Conservation (phyloP, 2,113 vertebrate species). For the Cottus gobio region DNA sequence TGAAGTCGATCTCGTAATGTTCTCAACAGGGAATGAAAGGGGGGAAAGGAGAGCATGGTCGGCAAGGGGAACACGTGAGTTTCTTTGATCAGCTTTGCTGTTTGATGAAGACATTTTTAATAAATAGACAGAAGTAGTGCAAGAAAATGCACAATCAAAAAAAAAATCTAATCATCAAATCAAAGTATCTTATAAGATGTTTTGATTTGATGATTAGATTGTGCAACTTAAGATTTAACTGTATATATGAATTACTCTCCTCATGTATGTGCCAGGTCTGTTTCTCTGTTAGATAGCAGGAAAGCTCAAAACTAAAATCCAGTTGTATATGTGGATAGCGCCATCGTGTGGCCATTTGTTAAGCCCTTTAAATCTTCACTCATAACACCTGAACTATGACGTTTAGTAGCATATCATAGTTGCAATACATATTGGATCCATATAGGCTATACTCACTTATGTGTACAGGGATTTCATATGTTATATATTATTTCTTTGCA, state of each 20-base stretch:
- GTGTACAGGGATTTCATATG: background rate
- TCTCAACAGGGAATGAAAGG: constrained; percentile 83
- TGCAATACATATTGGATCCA: background rate
- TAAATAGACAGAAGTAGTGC: background rate
- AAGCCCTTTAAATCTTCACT: background rate
- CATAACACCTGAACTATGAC: background rate
- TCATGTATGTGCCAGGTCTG: background rate
- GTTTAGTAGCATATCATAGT: background rate
- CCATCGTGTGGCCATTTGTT: constrained; percentile 42
- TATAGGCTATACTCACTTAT: background rate
- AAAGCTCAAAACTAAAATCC: background rate
- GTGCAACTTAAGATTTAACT: background rate
- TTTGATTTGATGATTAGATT: too few relatives aligned
- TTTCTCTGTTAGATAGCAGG: background rate
- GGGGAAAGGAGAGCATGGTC: constrained; percentile 88
- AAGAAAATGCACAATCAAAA: background rate
- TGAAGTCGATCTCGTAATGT: constrained; percentile 25
- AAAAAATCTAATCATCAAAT: background rate
- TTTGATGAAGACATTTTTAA: background rate
- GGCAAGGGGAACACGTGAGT: constrained; percentile 87
- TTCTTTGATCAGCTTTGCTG: constrained; percentile 11
- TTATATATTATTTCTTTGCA: background rate
- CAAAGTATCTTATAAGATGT: background rate
- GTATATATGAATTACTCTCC: background rate
- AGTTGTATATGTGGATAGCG: constrained; percentile 3